A percentile compares a stretch with the other conserved stretches of the same genome.
phyloP scores from a whole-genome alignment of 2,888 invertebrate species.

The Pseudococcus viburni region DNA sequence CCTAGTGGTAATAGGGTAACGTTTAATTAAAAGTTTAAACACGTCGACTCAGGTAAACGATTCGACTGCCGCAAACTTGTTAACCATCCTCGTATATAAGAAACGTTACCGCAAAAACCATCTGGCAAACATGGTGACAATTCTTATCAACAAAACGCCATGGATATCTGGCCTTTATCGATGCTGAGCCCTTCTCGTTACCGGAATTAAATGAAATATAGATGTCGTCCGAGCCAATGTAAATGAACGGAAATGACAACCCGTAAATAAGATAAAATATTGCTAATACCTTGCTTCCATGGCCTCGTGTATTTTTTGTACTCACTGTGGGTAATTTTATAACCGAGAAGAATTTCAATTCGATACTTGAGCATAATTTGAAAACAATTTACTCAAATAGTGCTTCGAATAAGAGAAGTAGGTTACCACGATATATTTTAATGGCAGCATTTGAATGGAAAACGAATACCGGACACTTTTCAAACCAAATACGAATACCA shows the following conservation, averaged over 20 bases:
- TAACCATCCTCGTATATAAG: neutral
- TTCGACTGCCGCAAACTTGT: neutral
- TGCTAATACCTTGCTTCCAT: neutral
- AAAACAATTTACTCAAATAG: too few relatives aligned
- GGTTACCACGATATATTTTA: too few relatives aligned
- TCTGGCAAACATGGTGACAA: conserved; percentile 9
- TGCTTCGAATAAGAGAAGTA: too few relatives aligned
- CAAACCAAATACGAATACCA: neutral
- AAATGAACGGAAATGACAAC: neutral
- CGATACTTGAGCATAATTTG: too few relatives aligned
- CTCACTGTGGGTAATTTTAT: neutral
- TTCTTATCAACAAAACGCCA: conserved; percentile 27
- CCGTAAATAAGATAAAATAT: neutral
- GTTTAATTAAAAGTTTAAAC: conserved; percentile 43
- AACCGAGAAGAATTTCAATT: neutral
- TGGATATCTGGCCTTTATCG: neutral
- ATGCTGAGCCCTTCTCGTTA: neutral
- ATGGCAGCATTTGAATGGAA: too few relatives aligned
- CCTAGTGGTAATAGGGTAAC: conserved; percentile 16
- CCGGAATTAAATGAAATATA: neutral
- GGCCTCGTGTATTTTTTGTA: neutral
- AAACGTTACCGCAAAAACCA: conserved; percentile 19
- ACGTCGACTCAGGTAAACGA: conserved; percentile 16
- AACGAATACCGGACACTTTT: neutral
- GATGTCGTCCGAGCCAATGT: neutral